Conservation (phyloP, 2,888 invertebrate species). For the Ceriagrion tenellum region DNA sequence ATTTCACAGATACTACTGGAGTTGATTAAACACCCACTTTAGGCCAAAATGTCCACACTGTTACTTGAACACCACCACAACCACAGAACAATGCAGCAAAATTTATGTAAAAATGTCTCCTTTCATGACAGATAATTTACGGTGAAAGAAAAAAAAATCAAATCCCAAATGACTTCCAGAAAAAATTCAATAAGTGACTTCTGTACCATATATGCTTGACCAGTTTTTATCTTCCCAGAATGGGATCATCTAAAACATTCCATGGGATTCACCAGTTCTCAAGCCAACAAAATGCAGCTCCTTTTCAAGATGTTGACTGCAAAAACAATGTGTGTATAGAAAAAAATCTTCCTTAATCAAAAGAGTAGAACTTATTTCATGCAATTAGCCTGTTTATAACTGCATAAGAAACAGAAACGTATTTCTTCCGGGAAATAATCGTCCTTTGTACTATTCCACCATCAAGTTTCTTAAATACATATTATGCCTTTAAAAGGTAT, state of each 20-base stretch:
- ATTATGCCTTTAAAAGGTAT: background rate
- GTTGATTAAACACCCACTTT: background rate
- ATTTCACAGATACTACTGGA: background rate
- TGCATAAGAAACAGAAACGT: background rate
- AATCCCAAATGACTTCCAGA: slow-evolving; percentile 24
- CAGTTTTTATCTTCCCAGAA: background rate
- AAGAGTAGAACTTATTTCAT: background rate
- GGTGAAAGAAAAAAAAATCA: background rate
- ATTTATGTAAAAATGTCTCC: background rate
- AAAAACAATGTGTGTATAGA: background rate
- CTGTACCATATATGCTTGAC: background rate
- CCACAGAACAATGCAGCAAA: slow-evolving; percentile 57
- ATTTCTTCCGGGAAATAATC: background rate
- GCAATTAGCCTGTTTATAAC: background rate
- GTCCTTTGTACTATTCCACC: background rate
- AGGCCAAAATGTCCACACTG: slow-evolving; percentile 64
- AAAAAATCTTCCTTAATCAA: background rate
- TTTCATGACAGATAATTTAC: too few relatives aligned
- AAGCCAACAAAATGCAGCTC: background rate
- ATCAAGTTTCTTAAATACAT: background rate
- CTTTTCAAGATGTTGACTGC: background rate
- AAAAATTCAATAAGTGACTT: background rate
- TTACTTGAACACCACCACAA: slow-evolving; percentile 69
- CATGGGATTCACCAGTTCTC: background rate
- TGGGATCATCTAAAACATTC: background rate